Conservation (phyloP, 2,888 invertebrate species). For the Trilocha varians region DNA sequence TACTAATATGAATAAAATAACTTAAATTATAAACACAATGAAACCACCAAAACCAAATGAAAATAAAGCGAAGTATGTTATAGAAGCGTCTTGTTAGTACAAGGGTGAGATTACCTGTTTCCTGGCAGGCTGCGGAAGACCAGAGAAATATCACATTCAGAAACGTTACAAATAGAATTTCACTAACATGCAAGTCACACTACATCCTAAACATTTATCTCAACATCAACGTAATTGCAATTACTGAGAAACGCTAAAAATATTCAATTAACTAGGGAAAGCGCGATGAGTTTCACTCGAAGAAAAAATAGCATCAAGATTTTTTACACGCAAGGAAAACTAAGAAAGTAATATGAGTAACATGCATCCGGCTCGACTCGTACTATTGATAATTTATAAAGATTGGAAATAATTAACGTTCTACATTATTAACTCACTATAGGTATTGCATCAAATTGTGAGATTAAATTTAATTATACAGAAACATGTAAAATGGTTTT, state of each 20-base stretch:
- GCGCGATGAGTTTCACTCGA: slow-evolving; percentile 57
- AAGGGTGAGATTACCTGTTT: slow-evolving; percentile 60
- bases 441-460: no score
- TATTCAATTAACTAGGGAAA: slow-evolving; percentile 64
- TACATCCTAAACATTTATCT: slow-evolving; percentile 35
- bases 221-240: slow-evolving; percentile 47
- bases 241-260: slow-evolving; percentile 54
- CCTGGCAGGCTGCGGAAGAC: slow-evolving; percentile 74
- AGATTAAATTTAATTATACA: no score
- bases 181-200: slow-evolving; percentile 53
- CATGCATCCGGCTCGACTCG: slow-evolving; percentile 4
- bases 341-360: slow-evolving; percentile 39
- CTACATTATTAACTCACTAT: no score
- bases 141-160: slow-evolving; percentile 72
- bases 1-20: slow-evolving; percentile 6
- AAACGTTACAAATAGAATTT: slow-evolving; percentile 64
- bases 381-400: no score
- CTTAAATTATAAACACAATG: not conserved
- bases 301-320: slow-evolving; percentile 63
- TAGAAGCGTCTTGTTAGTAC: slow-evolving; percentile 3
- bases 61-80: slow-evolving; percentile 10
- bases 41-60: slow-evolving; percentile 17
- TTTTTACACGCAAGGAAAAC: slow-evolving; percentile 68
- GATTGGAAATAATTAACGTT: no score
- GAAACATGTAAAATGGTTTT: no score